A percentile compares a stretch with the other conserved stretches of the same genome.
phyloP scores from a whole-genome alignment of 2,797 vertebrate species.

The Epinephelus awoara region DNA sequence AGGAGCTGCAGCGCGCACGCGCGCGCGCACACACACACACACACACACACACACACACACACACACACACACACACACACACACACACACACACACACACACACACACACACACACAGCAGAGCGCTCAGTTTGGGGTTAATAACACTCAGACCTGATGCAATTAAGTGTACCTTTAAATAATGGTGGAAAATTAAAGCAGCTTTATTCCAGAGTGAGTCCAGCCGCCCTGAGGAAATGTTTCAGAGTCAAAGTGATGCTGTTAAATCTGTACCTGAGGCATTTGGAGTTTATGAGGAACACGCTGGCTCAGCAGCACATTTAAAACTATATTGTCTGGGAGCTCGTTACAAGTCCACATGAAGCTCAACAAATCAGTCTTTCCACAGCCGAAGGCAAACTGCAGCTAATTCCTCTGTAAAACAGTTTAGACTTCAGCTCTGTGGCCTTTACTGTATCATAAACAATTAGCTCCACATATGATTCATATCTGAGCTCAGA shows the following conservation, averaged over 20 bases:
- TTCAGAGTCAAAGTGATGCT: slow-evolving; percentile 33
- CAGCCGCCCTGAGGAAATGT: slow-evolving; percentile 28
- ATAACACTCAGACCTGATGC: slow-evolving; percentile 9
- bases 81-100: background rate
- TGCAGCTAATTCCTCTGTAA: background rate
- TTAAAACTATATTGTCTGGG: slow-evolving; percentile 29
- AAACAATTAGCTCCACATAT: background rate
- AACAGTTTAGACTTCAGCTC: slow-evolving; percentile 12
- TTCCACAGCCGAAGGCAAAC: slow-evolving; percentile 19
- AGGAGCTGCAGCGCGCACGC: background rate
- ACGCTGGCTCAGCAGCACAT: slow-evolving; percentile 45
- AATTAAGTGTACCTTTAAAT: slow-evolving; percentile 53
- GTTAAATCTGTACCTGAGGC: slow-evolving; percentile 54
- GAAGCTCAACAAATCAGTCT: slow-evolving; percentile 31
- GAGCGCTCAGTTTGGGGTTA: slow-evolving; percentile 10
- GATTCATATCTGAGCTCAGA: background rate
- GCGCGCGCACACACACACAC: slow-evolving; percentile 8
- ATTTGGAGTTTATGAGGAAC: slow-evolving; percentile 52
- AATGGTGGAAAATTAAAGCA: slow-evolving; percentile 55
- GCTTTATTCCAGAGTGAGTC: slow-evolving; percentile 42
- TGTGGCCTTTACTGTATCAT: background rate
- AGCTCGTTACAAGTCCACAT: slow-evolving; percentile 30
- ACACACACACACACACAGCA: background rate
- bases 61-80: slow-evolving; percentile 6
- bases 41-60: background rate